Evolutionary conservation across 1,140 invertebrate genomes (phyloP), one percentile per base, ranked within the genome.

Genomic region (Caerostris extrusa): DNA sequence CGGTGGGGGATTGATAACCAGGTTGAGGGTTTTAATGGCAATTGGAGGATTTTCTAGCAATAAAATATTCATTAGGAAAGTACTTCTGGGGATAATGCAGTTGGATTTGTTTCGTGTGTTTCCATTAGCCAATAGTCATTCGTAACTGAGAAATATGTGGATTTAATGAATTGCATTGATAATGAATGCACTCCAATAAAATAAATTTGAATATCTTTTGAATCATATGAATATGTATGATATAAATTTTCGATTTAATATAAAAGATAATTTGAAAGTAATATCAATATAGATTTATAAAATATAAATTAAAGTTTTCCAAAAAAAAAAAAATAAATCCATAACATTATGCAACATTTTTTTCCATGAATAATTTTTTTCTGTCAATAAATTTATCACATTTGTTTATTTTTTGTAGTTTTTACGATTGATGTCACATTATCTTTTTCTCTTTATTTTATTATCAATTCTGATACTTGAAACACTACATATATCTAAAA

Each of bases 1-100:
- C 56, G 83, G 12, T n/a, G 3, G 71, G 34, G n/a, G 57, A 85
- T 85, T 85, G 83, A 85, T 85, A 85, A 85, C 17, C 19, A 14
- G n/a, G 19, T 4, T 77, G 3, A 34, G 3, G 17, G n/a, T 57
- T 57, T 71, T 69, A 19, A 17, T 77, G 14, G 50, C n/a, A 58
- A 71, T 71, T 50, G 14, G 8, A 67, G 50, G 19, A 56, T 60
- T 57, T 57, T 60, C 56, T n/a, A 57, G 55, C 58, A 85, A 85
- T 85, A 56, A 85, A 60, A 60, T 57, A 56, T 85, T n/a, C 83
- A 85, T 85, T 85, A 85, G 83, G 83, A 60, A 85, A 85, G 57
- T 85, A 85, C 83, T 85, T 85, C 56, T 50, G 19, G 17, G 17
- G n/a, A 60, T 85, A 58, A 67, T 67, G n/a, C 55, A 34, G 8